These are phyloP conservation scores for Apotomis capreana DNA, from an alignment of 2,888 invertebrate species.

Conservation along the genomic window DNA sequence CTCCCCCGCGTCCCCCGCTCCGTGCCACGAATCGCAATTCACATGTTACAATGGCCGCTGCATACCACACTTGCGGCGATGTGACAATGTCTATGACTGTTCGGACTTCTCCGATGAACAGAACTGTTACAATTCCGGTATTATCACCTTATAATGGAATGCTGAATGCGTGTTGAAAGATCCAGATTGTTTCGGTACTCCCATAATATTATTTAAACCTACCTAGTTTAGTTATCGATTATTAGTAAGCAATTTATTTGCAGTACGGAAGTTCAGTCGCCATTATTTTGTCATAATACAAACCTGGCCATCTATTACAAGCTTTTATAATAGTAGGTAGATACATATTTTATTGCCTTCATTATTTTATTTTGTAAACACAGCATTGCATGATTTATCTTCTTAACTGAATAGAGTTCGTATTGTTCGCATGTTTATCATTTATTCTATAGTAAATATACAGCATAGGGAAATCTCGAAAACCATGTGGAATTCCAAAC, in stretches of 20 bases:
- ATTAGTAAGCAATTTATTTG: constrained; percentile 2
- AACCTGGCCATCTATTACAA: background rate
- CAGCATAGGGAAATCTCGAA: too few species aligned
- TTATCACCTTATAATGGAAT: constrained; percentile 61
- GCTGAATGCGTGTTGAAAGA: constrained; percentile 56
- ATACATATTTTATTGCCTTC: too few species aligned
- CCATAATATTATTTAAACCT: constrained; percentile 24
- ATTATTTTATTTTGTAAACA: too few species aligned
- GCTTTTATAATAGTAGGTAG: background rate
- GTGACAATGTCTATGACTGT: constrained; percentile 96
- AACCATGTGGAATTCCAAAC: too few species aligned
- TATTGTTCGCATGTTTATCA: too few species aligned
- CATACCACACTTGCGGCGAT: constrained; percentile 89
- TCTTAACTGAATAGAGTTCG: too few species aligned
- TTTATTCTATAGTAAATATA: too few species aligned
- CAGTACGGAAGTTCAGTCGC: background rate
- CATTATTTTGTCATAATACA: background rate
- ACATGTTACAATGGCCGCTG: constrained; percentile 90
- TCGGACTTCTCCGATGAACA: constrained; percentile 95
- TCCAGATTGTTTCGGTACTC: constrained; percentile 42
- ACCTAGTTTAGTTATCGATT: constrained; percentile 11
- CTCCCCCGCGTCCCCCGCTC: constrained; percentile 58
- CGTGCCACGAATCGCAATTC: constrained; percentile 87
- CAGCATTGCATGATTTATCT: too few species aligned
- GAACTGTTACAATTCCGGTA: constrained; percentile 87